Base-by-base conservation (phyloP, 2,888 invertebrate genomes). In the Tortricodes alternella region DNA sequence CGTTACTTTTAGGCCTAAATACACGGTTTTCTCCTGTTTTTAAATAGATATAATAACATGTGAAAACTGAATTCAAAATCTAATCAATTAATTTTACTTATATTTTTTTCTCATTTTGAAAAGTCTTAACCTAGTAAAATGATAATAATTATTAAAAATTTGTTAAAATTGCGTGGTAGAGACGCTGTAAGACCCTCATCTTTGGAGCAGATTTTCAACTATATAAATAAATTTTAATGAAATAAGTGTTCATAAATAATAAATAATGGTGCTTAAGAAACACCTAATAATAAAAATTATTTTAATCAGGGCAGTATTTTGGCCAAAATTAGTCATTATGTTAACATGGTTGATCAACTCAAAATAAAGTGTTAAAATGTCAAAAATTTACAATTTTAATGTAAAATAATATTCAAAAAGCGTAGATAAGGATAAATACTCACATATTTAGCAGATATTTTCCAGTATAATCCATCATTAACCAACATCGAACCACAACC, bases 361-460 rank as follows among this genome's bases (percentile, higher is more conserved):
- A n/a, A n/a, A n/a, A n/a, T n/a, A n/a, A 60, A 48, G 27, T 7
- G 1, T 0, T 27, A 37, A 63, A 68, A 63, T 48, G 58, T 34
- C 11, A 1, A 2, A n/a, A 34, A 27, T 52, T 4, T n/a, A n/a
- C 3, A 11, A 35, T 53, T 53, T 61, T 56, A 44, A 5, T 11
- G 2, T 29, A 56, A 57, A 43, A 15, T 58, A 53, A 3, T 1
- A 19, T 44, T 48, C 55, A 53, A 56, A 58, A 51, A 46, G 4
- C 57, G 16, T 65, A 63, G 66, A 71, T 62, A 56, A 70, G 59
- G 34, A 59, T 32, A 27, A 69, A 16, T 75, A 87, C 87, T 87
- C 61, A 87, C 87, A 63, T 70, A 62, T 64, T 58, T 24, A 62
- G 43, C 46, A 5, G 48, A 60, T 65, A 65, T 56, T 34, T 46